phyloP scores from a whole-genome alignment of 2,797 vertebrate genomes.

The Sebastes kiyomatsui region DNA sequence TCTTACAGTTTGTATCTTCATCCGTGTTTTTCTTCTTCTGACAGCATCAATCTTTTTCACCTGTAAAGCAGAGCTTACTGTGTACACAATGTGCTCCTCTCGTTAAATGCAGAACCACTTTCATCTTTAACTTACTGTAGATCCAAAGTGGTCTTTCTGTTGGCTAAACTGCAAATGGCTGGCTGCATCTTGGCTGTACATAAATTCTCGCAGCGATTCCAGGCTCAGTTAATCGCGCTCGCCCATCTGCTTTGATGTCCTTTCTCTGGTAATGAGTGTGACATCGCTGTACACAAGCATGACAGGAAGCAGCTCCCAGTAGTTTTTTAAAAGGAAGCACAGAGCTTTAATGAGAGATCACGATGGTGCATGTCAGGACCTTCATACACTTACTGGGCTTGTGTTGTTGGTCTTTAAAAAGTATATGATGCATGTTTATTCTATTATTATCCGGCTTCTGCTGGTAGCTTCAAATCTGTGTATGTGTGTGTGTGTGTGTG shows the following conservation, averaged over 20 bases:
- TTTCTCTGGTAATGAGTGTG: slow-evolving; percentile 67
- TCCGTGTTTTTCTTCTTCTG: neutral
- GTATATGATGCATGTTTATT: neutral
- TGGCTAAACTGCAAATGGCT: slow-evolving; percentile 44
- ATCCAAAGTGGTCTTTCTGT: slow-evolving; percentile 24
- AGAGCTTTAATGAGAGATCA: slow-evolving; percentile 44
- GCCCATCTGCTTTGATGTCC: slow-evolving; percentile 74
- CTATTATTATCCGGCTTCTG: neutral
- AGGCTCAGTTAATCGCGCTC: slow-evolving; percentile 55
- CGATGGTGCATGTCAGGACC: slow-evolving; percentile 32
- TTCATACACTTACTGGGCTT: slow-evolving; percentile 4
- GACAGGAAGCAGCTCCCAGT: slow-evolving; percentile 49
- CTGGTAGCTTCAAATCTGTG: neutral
- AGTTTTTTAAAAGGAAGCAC: slow-evolving; percentile 23
- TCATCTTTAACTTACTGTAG: slow-evolving; percentile 31
- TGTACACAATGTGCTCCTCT: neutral
- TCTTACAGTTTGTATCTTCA: neutral
- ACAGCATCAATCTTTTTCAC: neutral
- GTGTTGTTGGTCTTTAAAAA: slow-evolving; percentile 13
- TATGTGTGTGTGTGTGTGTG: neutral
- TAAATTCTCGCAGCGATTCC: slow-evolving; percentile 41
- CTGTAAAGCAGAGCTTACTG: neutral
- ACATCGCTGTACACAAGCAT: slow-evolving; percentile 53
- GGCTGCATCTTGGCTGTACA: slow-evolving; percentile 49
- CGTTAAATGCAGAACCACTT: slow-evolving; percentile 4